These are phyloP conservation scores for Drosophila dunni DNA, from an alignment of 1,140 invertebrate species.

Conservation along the genomic window DNA sequence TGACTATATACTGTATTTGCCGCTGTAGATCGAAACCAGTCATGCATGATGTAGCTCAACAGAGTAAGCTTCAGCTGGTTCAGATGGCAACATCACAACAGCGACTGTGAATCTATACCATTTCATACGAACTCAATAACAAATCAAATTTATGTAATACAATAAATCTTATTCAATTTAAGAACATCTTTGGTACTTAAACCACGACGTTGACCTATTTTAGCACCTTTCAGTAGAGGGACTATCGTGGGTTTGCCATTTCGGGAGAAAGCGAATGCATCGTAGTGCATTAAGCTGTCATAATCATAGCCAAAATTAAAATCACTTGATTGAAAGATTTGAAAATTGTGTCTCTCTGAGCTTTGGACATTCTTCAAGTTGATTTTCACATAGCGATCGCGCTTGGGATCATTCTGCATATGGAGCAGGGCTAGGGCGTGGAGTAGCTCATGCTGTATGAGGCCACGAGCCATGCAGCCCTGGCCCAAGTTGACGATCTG, in stretches of 20 bases:
- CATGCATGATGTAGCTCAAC: too few relatives aligned
- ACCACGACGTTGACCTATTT: slow-evolving; percentile 85
- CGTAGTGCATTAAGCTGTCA: slow-evolving; percentile 89
- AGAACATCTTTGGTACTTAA: slow-evolving; percentile 85
- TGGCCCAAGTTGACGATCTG: slow-evolving; percentile 50
- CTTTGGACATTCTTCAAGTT: slow-evolving; percentile 87
- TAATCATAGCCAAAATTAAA: slow-evolving; percentile 87
- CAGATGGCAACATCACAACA: too few relatives aligned
- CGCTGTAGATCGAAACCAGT: too few relatives aligned
- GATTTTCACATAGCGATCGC: slow-evolving; percentile 89
- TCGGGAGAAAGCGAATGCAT: slow-evolving; percentile 88
- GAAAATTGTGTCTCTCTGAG: slow-evolving; percentile 86
- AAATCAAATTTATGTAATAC: background rate
- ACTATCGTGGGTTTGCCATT: slow-evolving; percentile 89
- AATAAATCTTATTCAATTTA: slow-evolving; percentile 82
- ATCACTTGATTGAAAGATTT: slow-evolving; percentile 78
- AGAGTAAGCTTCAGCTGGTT: too few relatives aligned
- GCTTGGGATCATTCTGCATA: slow-evolving; percentile 89
- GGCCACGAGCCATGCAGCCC: slow-evolving; percentile 72
- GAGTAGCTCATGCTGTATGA: slow-evolving; percentile 88
- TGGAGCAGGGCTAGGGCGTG: slow-evolving; percentile 89
- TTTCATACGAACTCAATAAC: too few relatives aligned
- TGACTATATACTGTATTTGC: too few relatives aligned
- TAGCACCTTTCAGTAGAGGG: slow-evolving; percentile 63
- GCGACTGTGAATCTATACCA: too few relatives aligned